phyloP scores from a whole-genome alignment of 2,113 vertebrate genomes.

The Progne subis region DNA sequence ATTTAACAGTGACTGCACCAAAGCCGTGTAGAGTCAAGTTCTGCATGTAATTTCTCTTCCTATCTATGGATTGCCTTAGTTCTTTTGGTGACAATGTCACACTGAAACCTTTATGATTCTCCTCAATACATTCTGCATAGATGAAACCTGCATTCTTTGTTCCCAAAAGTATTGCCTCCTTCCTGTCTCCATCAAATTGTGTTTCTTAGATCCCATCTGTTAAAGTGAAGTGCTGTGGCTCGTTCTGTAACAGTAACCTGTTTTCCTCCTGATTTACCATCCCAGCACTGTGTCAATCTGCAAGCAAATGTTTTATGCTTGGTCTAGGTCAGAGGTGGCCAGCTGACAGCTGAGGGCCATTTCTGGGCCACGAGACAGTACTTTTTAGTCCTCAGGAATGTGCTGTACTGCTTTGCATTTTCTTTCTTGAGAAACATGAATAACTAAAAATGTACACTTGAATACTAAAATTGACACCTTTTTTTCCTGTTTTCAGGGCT shows the following conservation, averaged over 20 bases:
- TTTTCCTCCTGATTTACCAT: not conserved
- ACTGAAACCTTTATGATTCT: not conserved
- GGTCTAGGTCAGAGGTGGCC: constrained; percentile 1
- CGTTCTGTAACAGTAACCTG: not conserved
- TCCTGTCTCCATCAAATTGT: not conserved
- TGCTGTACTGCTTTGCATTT: not conserved
- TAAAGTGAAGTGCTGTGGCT: not conserved
- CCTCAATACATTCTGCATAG: not conserved
- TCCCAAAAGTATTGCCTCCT: not conserved
- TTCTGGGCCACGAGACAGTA: not conserved
- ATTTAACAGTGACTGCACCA: not conserved
- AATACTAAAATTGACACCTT: not conserved
- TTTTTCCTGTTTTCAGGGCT: not conserved
- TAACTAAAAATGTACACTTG: not conserved
- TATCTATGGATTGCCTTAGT: not conserved
- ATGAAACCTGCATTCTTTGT: not conserved
- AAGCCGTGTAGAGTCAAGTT: not conserved
- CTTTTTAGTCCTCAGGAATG: not conserved
- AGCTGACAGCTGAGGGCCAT: not conserved
- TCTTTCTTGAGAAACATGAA: not conserved
- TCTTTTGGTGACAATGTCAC: not conserved
- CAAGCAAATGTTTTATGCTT: not conserved
- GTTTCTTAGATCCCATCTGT: not conserved
- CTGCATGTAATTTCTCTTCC: not conserved
- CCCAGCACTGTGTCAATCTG: not conserved